Base-by-base conservation (phyloP, 64 coral and sea anemone species). In the Actinia equina region DNA sequence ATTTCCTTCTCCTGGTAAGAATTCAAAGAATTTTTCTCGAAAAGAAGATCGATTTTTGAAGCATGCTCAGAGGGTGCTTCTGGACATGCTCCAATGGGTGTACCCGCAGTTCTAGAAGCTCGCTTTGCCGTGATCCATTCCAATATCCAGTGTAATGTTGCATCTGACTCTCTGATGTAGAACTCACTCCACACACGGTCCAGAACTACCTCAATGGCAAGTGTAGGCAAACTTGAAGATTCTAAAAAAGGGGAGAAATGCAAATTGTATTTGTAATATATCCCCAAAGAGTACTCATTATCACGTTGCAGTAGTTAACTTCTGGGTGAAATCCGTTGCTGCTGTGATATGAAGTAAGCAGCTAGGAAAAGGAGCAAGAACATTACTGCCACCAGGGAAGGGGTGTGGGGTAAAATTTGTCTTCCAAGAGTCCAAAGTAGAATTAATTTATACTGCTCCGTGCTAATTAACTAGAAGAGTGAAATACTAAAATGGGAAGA, bases 21-120 rank as follows among this genome's bases (percentile, higher is more conserved):
- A 58, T 90, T 90, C 22, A 90, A 74, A 77, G 89, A 76, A 27
- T 84, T 84, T 90, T 78, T 90, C 9, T 85, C 89, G 79, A 90
- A 90, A n/a, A 90, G 71, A 77, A 67, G 89, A 86, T 85, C 89
- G 7, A 62, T 59, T 16, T 90, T 67, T 12, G 82, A 85, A 26
- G 51, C 8, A 19, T 71, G 62, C 3, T 81, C 22, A 19, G 42
- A 81, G 2, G 9, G 14, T 9, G 44, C 45, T 81, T 81, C 69
- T 74, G 69, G 20, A 26, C 69, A 74, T 74, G 69, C 69, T 74
- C 69, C 25, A 74, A 74, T 74, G 69, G 69, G 69, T 74, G 26
- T 30, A 76, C 16, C 63, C 53, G 41, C 81, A 12, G 60, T 80
- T 43, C 41, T 37, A 71, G 7, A 11, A 14, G 44, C 3, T 11